Base-by-base conservation (phyloP, 2,888 invertebrate genomes). In the Leptinotarsa peninsularis region DNA sequence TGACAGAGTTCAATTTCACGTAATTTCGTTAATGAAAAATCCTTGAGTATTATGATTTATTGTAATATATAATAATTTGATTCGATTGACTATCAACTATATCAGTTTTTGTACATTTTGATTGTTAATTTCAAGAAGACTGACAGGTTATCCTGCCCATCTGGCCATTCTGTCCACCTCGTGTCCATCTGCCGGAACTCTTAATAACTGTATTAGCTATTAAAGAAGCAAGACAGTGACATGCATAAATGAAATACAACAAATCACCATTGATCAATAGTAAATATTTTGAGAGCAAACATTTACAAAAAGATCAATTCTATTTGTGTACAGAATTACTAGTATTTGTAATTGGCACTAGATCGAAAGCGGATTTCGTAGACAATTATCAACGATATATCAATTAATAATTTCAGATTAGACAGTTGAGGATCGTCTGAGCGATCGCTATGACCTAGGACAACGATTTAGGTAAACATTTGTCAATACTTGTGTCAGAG, bases 271-370 rank as follows among this genome's bases (percentile, higher is more conserved):
- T 80, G 66, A 74, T 71, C 67, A 72, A 76, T 71, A 77, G 80
- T 80, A 80, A 82, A 82, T 81, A 82, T 82, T 82, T 78, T 79
- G 75, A 79, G 67, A 76, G 79, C 79, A 81, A 82, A 81, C 78
- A 81, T 79, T 78, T 73, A 79, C 74, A 78, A 80, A 81, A 79
- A 81, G 74, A 78, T 81, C 76, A 74, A 79, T 76, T 79, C 71
- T 81, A 81, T 81, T 81, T 81, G 78, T 79, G 78, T 81, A 79
- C 77, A 75, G 76, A 73, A 80, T 81, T 80, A 79, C 63, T 71
- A 79, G 76, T 80, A 77, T 80, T 79, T 78, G 75, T 77, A 78
- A 79, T 78, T 81, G 79, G 78, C 79, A 79, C 76, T 77, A 75
- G 72, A 71, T 71, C 23, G 69, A 74, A 76, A 79, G 78, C 76